These are phyloP conservation scores for Pocillopora grandis DNA, from an alignment of 92 coral and sea anemone species.

Conservation along the genomic window DNA sequence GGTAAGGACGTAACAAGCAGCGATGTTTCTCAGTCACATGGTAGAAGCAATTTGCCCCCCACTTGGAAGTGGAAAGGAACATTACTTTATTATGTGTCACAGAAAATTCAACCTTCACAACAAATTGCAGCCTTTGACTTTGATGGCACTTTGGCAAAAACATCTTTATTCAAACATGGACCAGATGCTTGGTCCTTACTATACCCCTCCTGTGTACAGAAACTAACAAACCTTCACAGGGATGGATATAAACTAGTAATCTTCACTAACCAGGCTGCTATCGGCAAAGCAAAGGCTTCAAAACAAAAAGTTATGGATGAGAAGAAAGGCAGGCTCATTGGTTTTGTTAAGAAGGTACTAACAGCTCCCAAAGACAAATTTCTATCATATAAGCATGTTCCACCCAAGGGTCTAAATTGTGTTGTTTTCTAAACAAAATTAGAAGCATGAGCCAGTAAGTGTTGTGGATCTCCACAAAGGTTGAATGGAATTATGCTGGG, in stretches of 20 bases:
- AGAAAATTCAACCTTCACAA: conserved; percentile 43
- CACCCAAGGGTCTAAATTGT: no score
- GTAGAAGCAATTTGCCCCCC: neutral
- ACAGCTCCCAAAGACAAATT: neutral
- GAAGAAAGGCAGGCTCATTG: conserved; percentile 57
- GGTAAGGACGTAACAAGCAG: neutral
- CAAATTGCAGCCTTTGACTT: conserved; percentile 78
- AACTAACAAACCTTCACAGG: conserved; percentile 42
- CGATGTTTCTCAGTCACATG: neutral
- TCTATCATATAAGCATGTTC: no score
- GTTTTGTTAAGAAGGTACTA: conserved; percentile 63
- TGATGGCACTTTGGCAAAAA: conserved; percentile 70
- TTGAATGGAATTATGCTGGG: no score
- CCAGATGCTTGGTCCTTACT: conserved; percentile 72
- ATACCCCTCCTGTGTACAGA: conserved; percentile 52
- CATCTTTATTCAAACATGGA: conserved; percentile 71
- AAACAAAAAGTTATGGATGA: conserved; percentile 63
- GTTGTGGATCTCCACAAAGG: no score
- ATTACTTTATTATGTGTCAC: conserved; percentile 47
- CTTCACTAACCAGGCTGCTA: conserved; percentile 74
- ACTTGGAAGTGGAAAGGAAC: conserved; percentile 70
- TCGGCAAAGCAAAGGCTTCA: conserved; percentile 64
- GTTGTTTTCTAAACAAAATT: no score
- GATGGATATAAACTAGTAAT: conserved; percentile 71
- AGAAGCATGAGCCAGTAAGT: no score